Evolutionary conservation across 2,797 vertebrate genomes (phyloP), one percentile per base, ranked within the genome.

Genomic region (Mus spretus): DNA sequence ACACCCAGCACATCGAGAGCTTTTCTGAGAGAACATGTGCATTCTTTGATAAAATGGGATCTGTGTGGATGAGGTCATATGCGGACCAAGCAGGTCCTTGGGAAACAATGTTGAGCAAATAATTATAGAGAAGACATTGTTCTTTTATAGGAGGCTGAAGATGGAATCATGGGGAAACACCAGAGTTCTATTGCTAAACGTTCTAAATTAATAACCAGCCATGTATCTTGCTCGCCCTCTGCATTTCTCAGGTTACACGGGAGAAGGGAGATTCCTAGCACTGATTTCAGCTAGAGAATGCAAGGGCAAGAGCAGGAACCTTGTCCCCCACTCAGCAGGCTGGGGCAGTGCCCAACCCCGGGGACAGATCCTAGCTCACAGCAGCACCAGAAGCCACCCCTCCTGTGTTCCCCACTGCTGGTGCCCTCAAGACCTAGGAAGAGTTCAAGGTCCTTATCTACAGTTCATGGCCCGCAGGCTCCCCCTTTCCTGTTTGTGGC

Each of bases 21-120:
- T 91, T 84, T 80, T n/a, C 19, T 47, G 47, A 47, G 47, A 47
- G 47, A 47, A 9, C 47, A 19, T 47, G 89, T 86, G 31, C 0
- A 70, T 20, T 61, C 55, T 87, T 75, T 12, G 61, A 50, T 59
- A 94, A 93, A 95, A 86, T 12, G 53, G 2, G 3, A 1, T 83
- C n/a, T 78, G 1, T 15, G 15, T 11, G 12, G 75, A 89, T 74
- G 55, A 91, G 26, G 77, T 87, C 17, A 57, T 50, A n/a, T 79
- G 83, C 91, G 84, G 24, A 97, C 91, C 67, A 79, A 89, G 40
- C 22, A 80, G 6, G 14, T 90, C 83, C 81, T 86, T 74, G 67
- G 24, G 40, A 37, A 89, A 57, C 10, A 15, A 15, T 84, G 12
- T 89, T 55, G 80, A 90, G 61, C 20, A 84, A 95, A 59, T 28